phyloP scores from a whole-genome alignment of 2,113 vertebrate species.

The Cygnus buccinator region DNA sequence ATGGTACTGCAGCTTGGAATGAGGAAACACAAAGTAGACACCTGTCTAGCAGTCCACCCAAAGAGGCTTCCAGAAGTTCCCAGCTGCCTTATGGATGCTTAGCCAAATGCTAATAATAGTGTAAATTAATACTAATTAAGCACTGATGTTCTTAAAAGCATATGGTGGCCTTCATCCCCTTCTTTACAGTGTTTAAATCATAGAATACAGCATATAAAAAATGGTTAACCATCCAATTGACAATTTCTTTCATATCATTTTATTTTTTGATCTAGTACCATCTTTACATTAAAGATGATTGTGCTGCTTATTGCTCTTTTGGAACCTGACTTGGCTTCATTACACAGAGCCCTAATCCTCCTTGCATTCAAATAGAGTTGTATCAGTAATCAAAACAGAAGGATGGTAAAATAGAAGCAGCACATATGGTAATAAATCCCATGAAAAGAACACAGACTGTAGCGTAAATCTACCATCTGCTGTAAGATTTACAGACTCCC shows the following conservation, averaged over 20 bases:
- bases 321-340: neutral
- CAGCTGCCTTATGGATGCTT: neutral
- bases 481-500: slow-evolving; percentile 4
- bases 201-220: neutral
- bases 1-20: neutral
- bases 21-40: neutral
- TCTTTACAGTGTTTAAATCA: neutral
- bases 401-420: slow-evolving; percentile 2
- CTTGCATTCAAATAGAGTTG: neutral
- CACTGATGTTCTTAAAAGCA: neutral
- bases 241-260: neutral
- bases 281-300: neutral
- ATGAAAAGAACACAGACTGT: slow-evolving; percentile 24
- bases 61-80: neutral
- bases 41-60: neutral
- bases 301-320: neutral
- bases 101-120: neutral
- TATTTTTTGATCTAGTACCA: neutral
- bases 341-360: neutral
- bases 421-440: slow-evolving; percentile 33
- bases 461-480: slow-evolving; percentile 45
- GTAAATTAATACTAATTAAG: slow-evolving; percentile 13
- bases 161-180: neutral
- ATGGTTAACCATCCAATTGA: neutral
- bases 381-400: slow-evolving; percentile 45